A percentile compares a stretch with the other conserved stretches of the same genome.
Evolutionary conservation across 1,140 invertebrate species (phyloP).

Genomic region (Pachypsylla venusta): DNA sequence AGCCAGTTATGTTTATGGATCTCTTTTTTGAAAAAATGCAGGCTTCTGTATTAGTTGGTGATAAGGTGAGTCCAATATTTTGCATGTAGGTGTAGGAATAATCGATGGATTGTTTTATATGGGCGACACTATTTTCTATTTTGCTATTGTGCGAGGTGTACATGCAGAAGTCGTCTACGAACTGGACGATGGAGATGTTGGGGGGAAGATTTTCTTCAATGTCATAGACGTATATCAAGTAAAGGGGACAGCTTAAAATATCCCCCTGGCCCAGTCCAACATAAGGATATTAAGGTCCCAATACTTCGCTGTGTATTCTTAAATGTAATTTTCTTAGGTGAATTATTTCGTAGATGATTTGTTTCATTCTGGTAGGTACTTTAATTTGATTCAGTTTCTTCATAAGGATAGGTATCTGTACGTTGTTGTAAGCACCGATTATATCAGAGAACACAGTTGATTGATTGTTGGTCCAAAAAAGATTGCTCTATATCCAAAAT

Average conservation of each 20-base stretch:
- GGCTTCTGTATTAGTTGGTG: no score
- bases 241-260: not conserved
- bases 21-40: no score
- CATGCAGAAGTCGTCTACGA: not conserved
- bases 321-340: not conserved
- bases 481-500: not conserved
- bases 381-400: not conserved
- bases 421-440: not conserved
- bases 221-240: not conserved
- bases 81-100: no score
- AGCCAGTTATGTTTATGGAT: no score
- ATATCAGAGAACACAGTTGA: not conserved
- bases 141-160: not conserved
- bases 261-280: not conserved
- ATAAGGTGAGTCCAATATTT: no score
- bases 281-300: not conserved
- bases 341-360: not conserved
- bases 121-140: conserved; percentile 1
- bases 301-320: not conserved
- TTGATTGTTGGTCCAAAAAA: not conserved
- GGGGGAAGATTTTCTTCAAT: not conserved
- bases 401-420: not conserved
- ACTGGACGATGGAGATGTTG: not conserved
- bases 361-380: not conserved
- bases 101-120: no score